Evolutionary conservation across 2,888 invertebrate genomes (phyloP), one percentile per base, ranked within the genome.

Genomic region (Drosophila meridiana): DNA sequence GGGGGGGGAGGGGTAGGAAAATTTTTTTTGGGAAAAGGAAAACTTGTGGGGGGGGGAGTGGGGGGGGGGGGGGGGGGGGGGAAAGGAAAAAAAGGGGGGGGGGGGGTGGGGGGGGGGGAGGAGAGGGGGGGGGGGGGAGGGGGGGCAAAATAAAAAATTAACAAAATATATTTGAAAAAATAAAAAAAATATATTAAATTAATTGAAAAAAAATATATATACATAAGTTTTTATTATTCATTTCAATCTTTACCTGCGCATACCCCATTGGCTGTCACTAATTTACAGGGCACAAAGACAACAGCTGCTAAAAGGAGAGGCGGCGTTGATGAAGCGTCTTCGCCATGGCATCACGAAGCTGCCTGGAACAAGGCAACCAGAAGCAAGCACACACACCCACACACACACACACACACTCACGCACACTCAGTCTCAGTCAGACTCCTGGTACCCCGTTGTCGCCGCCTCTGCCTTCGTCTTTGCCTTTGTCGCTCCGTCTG

Each of bases 251-350:
- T 20, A 20, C 20, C 4, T 14, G 2, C 3, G 30, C 48, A 14
- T 4, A 47, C 52, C 63, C n/a, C 28, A 36, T 1, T 28, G 0
- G 0, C 6, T 0, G 13, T 0, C 9, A 30, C 4, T 0, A 20
- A 43, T 1, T 36, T 45, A 36, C 36, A 58, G 74, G 77, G 57
- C 71, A 68, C 50, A 28, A 67, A 59, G 60, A 68, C 74, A 74
- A 78, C 73, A 76, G 66, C 64, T 67, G 76, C 61, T 38, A 52
- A 50, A 26, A 66, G 76, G 65, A 73, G 73, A 50, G 56, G 69
- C 60, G 45, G 55, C 79, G 62, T 65, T 78, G 78, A 78, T 75
- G 72, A 75, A 78, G 78, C 78, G 53, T 68, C 68, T 65, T 78
- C 61, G 57, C 30, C 56, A 40, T 50, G 78, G 69, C 57, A 57